Evolutionary conservation across 1,140 invertebrate genomes (phyloP), one percentile per base, ranked within the genome.

Genomic region (Heterodera carotae): DNA sequence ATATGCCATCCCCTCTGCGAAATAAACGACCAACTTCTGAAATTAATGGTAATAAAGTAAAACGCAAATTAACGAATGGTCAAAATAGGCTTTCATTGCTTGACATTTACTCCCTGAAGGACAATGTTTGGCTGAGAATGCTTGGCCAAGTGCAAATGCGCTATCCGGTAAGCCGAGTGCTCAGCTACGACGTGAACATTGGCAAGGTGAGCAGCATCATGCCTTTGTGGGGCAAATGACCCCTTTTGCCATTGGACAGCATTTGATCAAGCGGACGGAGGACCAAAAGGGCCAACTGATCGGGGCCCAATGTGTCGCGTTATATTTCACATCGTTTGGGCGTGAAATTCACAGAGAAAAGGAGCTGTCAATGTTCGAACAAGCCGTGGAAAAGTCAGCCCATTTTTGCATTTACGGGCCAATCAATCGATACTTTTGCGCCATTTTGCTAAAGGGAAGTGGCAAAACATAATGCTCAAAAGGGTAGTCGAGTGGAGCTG

Each of bases 1-100:
- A 81, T 82, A 29, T 82, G 80, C 59, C 27, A 82, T 33, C 80
- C 80, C 31, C 69, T 82, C 36, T 82, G 80, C 69, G 82, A 82
- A 27, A 79, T 82, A 25, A 82, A 82, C 48, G 80, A 84, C 25
- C 80, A 82, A 71, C 27, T 82, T 22, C 69, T 80, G 25, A 81
- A 82, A 62, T 43, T 82, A 25, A 82, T 82, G 80, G 80, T 83
- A 66, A 81, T 29, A n/a, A n/a, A n/a, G n/a, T n/a, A n/a, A n/a
- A n/a, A n/a, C n/a, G n/a, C n/a, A n/a, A n/a, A n/a, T n/a, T n/a
- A n/a, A n/a, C n/a, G n/a, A n/a, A n/a, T n/a, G n/a, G n/a, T n/a
- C n/a, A n/a, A n/a, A n/a, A n/a, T n/a, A n/a, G n/a, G n/a, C n/a
- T n/a, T n/a, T n/a, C n/a, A n/a, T n/a, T 73, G n/a, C 4, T 64